A percentile compares a stretch with the other conserved stretches of the same genome.
phyloP scores from a whole-genome alignment of 2,888 invertebrate genomes.

The Bibio marci region DNA sequence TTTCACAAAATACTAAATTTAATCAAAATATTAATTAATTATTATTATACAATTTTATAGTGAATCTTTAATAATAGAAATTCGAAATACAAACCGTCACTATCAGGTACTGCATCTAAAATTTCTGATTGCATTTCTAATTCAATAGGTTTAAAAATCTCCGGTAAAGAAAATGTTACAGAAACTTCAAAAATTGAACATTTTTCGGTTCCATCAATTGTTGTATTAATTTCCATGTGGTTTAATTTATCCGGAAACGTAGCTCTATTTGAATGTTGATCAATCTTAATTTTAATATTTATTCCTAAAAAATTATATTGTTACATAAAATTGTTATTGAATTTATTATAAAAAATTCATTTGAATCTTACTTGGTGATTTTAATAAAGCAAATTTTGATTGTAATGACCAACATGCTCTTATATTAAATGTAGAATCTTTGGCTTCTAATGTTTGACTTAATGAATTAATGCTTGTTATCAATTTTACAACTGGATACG shows the following conservation, averaged over 20 bases:
- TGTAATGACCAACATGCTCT: conserved; percentile 21
- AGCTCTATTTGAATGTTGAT: conserved; percentile 23
- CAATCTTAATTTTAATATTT: conserved; percentile 13
- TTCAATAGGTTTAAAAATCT: conserved; percentile 28
- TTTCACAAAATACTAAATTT: conserved; percentile 23
- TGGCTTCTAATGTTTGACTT: conserved; percentile 24
- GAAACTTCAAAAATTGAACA: conserved; percentile 20
- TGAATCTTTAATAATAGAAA: background rate
- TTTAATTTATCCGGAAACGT: conserved; percentile 18
- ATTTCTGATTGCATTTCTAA: conserved; percentile 25
- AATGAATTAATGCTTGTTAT: conserved; percentile 21
- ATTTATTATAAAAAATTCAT: too few species aligned
- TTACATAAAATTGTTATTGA: too few species aligned
- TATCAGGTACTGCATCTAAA: conserved; percentile 21
- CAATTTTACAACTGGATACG: conserved; percentile 28
- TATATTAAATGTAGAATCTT: conserved; percentile 22
- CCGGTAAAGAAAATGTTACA: conserved; percentile 23
- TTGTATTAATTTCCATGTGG: conserved; percentile 20
- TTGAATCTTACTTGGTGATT: background rate
- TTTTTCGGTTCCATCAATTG: conserved; percentile 23
- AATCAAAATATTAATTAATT: too few species aligned
- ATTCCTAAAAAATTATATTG: background rate
- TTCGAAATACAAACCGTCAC: conserved; percentile 15
- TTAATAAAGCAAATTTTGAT: conserved; percentile 12
- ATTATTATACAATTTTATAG: too few species aligned